Base-by-base conservation (phyloP, 37 sponge, comb jelly and placozoan genomes). In the Eunapius fragilis region DNA sequence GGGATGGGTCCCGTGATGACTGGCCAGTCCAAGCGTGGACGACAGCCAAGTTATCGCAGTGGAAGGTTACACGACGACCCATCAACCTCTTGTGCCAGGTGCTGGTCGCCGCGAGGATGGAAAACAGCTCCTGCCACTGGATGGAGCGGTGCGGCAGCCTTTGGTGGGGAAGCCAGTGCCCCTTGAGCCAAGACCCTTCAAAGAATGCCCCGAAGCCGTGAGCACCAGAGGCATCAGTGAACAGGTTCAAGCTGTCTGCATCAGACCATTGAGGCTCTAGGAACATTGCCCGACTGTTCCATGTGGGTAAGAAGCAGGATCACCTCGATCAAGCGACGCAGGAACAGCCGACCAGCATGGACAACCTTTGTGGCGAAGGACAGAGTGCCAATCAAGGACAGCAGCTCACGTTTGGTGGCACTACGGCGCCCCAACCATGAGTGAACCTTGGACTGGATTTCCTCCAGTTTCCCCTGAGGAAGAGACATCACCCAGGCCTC, bases 321-420 rank as follows among this genome's bases (percentile, higher is more conserved):
- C 80, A 79, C 80, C 80, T 80, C 72, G 25, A 80, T 80, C 25
- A 80, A 71, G 32, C 84, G 31, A 23, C 75, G 76, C n/a, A 82
- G 37, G 76, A 82, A 82, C n/a, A 36, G 24, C n/a, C 84, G n/a
- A 26, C 84, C 84, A 32, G 84, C 76, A 25, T 26, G 31, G 25
- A 82, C 78, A 5, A 82, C 84, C 76, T 71, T 82, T 35, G 76
- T 25, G 25, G 84, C 75, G 36, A 37, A 36, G 33, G 36, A 36
- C 28, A 82, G 79, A 22, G 25, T 31, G 27, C 84, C 84, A 7
- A 76, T 76, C 36, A 82, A 37, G 36, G 73, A 71, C 76, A 37
- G 84, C n/a, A 82, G 76, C 75, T 82, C 31, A 26, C 76, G 84
- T 76, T 75, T 82, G n/a, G 75, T 76, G 76, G 77, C 25, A n/a